Percentiles rank a stretch among this genome's conserved stretches.
Evolutionary conservation across 2,113 vertebrate genomes (phyloP).

Genomic region (Percina caprodes): DNA sequence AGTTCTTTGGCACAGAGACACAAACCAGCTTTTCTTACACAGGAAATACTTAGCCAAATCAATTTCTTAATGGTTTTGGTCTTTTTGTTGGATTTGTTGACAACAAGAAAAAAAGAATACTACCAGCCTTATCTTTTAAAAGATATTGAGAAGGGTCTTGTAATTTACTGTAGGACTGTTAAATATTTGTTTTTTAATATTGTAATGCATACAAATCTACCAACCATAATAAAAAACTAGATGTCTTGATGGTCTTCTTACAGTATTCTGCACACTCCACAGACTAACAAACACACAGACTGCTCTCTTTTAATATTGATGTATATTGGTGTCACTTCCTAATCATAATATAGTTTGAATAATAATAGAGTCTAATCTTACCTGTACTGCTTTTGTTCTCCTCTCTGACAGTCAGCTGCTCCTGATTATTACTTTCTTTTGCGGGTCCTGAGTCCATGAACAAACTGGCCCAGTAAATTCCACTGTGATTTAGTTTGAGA

Average conservation of each 20-base stretch:
- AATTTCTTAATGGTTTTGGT: too few relatives aligned
- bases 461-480: conserved; percentile 38
- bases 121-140: not conserved
- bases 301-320: not conserved
- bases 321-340: not conserved
- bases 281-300: not conserved
- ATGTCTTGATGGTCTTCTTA: not conserved
- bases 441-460: accelerated
- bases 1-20: too few relatives aligned
- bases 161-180: not conserved
- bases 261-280: not conserved
- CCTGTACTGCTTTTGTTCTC: conserved; percentile 20
- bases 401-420: conserved; percentile 27
- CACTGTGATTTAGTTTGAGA: not conserved
- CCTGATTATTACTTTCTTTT: not conserved
- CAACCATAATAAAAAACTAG: not conserved
- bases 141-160: not conserved
- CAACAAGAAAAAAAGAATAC: not conserved
- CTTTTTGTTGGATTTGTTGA: too few relatives aligned
- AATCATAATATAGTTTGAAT: not conserved
- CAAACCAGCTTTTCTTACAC: too few relatives aligned
- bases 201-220: not conserved
- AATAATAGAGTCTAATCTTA: conserved; percentile 11
- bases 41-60: too few relatives aligned
- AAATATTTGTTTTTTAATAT: too few relatives aligned